phyloP scores from a whole-genome alignment of 2,797 vertebrate genomes.

The Chloroceryle inda region DNA sequence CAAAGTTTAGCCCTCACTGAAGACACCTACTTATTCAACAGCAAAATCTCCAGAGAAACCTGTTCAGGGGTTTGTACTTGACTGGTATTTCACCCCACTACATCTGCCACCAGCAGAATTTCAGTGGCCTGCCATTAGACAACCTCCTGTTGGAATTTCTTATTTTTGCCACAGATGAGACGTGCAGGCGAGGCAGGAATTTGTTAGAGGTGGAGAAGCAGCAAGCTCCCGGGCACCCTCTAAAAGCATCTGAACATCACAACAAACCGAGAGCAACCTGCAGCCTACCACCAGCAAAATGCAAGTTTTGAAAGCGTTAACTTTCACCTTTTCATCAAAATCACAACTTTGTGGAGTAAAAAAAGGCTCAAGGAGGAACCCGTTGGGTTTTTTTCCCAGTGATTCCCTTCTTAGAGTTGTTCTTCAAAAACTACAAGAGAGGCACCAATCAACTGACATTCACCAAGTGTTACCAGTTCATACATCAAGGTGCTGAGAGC shows the following conservation, averaged over 20 bases:
- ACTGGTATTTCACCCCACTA: background rate
- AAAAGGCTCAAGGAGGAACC: background rate
- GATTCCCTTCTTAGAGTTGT: background rate
- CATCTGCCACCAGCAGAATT: background rate
- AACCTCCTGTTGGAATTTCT: background rate
- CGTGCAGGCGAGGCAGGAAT: background rate
- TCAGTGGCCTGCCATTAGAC: background rate
- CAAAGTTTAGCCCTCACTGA: background rate
- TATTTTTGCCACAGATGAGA: background rate
- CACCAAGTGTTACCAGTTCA: background rate
- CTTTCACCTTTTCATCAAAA: background rate
- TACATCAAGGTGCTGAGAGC: background rate
- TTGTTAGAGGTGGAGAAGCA: background rate
- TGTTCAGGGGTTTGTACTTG: background rate
- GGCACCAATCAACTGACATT: background rate
- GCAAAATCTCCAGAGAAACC: conserved; percentile 13
- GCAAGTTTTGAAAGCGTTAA: background rate
- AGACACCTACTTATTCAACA: background rate
- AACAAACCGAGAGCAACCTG: background rate
- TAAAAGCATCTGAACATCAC: background rate
- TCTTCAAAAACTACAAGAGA: background rate
- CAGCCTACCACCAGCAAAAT: background rate
- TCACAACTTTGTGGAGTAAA: background rate
- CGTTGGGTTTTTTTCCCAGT: background rate
- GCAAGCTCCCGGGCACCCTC: background rate